Evolutionary conservation across 2,113 vertebrate genomes (phyloP).

Genomic region (Pogonocichla stellata): DNA sequence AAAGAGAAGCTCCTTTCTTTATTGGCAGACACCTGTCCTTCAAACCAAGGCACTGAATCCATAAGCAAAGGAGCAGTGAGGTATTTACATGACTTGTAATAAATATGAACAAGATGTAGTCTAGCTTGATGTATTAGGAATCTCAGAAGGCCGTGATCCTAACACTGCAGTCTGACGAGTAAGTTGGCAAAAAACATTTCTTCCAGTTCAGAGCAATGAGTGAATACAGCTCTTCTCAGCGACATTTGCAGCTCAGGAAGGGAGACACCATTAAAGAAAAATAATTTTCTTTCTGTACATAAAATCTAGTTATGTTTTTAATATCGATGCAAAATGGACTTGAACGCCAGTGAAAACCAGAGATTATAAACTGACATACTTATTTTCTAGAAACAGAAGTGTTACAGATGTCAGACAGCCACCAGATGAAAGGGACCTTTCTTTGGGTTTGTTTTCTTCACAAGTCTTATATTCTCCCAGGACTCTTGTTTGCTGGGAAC

Average conservation of each 20-base stretch:
- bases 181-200: not conserved
- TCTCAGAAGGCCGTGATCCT: not conserved
- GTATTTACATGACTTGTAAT: not conserved
- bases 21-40: too few relatives aligned
- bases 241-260: not conserved
- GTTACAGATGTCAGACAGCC: not conserved
- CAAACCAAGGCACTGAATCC: not conserved
- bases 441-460: not conserved
- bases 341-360: not conserved
- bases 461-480: not conserved
- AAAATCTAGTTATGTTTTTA: not conserved
- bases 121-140: not conserved
- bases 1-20: too few relatives aligned
- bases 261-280: not conserved
- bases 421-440: not conserved
- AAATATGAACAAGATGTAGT: not conserved
- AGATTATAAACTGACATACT: not conserved
- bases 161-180: not conserved
- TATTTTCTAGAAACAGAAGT: not conserved
- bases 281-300: not conserved
- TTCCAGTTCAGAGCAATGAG: not conserved
- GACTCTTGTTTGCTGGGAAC: not conserved
- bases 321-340: not conserved
- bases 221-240: not conserved
- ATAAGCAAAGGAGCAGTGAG: not conserved